Evolutionary conservation across 2,113 vertebrate species (phyloP).

Genomic region (Elephantulus edwardii): DNA sequence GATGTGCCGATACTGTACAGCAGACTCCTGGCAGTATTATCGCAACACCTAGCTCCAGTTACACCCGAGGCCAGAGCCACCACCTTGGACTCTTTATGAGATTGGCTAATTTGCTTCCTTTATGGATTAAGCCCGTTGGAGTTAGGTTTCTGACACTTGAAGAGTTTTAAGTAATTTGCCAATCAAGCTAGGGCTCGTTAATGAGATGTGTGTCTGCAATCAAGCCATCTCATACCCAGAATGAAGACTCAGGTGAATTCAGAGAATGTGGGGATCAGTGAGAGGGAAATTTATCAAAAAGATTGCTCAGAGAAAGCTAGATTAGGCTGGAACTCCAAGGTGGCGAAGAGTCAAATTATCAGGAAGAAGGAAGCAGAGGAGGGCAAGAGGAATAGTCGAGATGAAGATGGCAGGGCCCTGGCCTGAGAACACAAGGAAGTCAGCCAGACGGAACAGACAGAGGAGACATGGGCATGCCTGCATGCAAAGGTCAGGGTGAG

Average conservation of each 20-base stretch:
- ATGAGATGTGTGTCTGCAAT: neutral
- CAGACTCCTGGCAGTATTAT: neutral
- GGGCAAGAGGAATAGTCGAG: neutral
- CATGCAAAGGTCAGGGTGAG: neutral
- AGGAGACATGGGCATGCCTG: no score
- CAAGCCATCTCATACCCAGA: neutral
- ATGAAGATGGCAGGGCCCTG: rapidly evolving
- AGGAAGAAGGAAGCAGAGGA: neutral
- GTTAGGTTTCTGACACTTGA: neutral
- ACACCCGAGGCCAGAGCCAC: neutral
- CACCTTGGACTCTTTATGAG: neutral
- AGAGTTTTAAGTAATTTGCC: neutral
- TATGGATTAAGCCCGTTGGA: neutral
- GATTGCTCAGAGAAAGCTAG: neutral
- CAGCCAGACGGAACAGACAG: no score
- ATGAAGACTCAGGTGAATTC: neutral
- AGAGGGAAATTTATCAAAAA: neutral
- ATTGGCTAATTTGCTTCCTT: neutral
- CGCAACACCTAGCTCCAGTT: neutral
- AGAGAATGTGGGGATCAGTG: neutral
- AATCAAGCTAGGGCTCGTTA: neutral
- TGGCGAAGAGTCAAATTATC: no score
- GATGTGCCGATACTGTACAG: no score
- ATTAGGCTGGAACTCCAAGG: neutral
- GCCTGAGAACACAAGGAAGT: neutral